Percentiles rank a stretch among this genome's conserved stretches.
Conservation (phyloP, 2,888 invertebrate species). For the Archips crataeganus region DNA sequence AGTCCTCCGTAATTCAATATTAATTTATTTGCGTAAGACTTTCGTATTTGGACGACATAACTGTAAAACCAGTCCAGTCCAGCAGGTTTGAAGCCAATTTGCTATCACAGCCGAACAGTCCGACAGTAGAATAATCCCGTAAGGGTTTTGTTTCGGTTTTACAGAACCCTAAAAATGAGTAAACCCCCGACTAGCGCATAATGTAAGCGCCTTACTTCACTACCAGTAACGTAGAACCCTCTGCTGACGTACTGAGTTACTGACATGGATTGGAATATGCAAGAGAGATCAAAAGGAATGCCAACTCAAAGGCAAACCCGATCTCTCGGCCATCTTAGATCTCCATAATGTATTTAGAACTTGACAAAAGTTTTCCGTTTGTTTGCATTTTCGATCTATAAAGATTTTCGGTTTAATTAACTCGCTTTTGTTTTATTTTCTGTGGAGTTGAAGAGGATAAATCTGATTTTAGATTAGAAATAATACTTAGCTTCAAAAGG, state of each 20-base stretch:
- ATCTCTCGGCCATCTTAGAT: conserved; percentile 13
- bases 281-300: conserved; percentile 23
- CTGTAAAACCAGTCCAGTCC: too few relatives aligned
- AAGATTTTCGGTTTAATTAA: neutral
- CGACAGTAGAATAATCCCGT: too few relatives aligned
- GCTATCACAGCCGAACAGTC: too few relatives aligned
- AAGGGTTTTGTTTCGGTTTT: too few relatives aligned
- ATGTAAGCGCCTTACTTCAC: neutral
- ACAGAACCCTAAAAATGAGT: neutral
- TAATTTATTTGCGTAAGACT: too few relatives aligned
- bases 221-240: conserved; percentile 10
- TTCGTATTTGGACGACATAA: too few relatives aligned
- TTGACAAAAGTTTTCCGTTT: conserved; percentile 2
- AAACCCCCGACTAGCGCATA: neutral
- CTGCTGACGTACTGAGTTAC: conserved; percentile 10
- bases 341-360: conserved; percentile 6
- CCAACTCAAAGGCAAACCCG: conserved; percentile 13
- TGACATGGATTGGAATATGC: conserved; percentile 23
- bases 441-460: neutral
- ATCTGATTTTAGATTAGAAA: neutral
- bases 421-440: neutral
- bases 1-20: too few relatives aligned
- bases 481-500: neutral
- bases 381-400: neutral
- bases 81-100: too few relatives aligned